These are phyloP conservation scores for Alsophila aescularia DNA, from an alignment of 2,888 invertebrate genomes.

Conservation along the genomic window DNA sequence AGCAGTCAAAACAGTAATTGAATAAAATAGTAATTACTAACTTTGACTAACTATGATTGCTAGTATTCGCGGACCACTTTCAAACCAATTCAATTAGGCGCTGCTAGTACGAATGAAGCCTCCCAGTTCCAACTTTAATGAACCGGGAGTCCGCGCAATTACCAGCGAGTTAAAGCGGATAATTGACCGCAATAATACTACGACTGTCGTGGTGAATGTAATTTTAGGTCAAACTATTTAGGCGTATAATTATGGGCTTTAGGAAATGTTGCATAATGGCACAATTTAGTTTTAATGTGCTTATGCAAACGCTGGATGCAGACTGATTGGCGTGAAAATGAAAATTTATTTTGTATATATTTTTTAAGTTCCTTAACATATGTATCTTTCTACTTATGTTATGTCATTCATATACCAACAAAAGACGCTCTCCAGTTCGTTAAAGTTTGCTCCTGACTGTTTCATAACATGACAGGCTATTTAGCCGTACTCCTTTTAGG, in stretches of 20 bases:
- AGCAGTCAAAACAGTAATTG: neutral
- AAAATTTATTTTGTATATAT: too few relatives aligned
- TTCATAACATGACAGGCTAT: too few relatives aligned
- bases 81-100: slow-evolving; percentile 27
- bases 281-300: neutral
- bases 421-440: too few relatives aligned
- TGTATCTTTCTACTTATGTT: too few relatives aligned
- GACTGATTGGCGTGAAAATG: too few relatives aligned
- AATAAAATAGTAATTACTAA: neutral
- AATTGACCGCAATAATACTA: slow-evolving; percentile 20
- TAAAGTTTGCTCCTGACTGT: too few relatives aligned
- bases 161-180: slow-evolving; percentile 18
- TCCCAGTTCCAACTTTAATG: slow-evolving; percentile 24
- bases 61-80: slow-evolving; percentile 3
- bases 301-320: neutral
- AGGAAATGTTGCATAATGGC: neutral
- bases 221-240: neutral
- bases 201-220: neutral
- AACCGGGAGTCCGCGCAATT: slow-evolving; percentile 10
- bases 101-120: slow-evolving; percentile 26
- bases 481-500: too few relatives aligned
- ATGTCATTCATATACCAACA: too few relatives aligned
- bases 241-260: too few relatives aligned
- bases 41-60: neutral
- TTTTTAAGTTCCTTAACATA: too few relatives aligned